Conservation (phyloP, 2,113 vertebrate species). For the Struthidea cinerea region DNA sequence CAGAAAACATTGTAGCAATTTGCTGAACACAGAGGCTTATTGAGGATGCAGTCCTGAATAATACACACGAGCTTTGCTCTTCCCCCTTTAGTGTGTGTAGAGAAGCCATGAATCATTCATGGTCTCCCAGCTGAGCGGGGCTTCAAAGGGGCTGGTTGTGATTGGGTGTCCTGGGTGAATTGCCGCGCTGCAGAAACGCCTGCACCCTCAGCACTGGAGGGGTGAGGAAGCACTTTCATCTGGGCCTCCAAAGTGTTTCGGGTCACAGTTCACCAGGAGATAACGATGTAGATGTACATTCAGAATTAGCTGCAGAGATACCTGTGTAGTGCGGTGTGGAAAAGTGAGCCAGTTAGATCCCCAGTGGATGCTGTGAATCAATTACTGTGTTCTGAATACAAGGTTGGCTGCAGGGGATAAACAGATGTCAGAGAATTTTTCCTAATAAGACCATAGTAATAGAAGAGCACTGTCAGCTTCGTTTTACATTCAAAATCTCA, state of each 20-base stretch:
- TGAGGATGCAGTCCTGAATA: conserved; percentile 82
- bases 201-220: conserved; percentile 80
- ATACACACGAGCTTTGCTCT: conserved; percentile 85
- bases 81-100: conserved; percentile 85
- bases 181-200: conserved; percentile 80
- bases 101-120: conserved; percentile 94
- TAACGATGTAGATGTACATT: conserved; percentile 83
- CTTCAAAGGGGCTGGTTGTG: conserved; percentile 91
- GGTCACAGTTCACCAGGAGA: conserved; percentile 86
- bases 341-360: conserved; percentile 82
- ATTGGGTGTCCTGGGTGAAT: conserved; percentile 90
- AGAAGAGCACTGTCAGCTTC: conserved; percentile 85
- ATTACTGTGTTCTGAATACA: conserved; percentile 93
- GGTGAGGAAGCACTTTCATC: conserved; percentile 84
- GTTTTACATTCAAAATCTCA: conserved; percentile 83
- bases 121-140: conserved; percentile 86
- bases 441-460: conserved; percentile 87
- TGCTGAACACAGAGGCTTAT: conserved; percentile 83
- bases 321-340: conserved; percentile 82
- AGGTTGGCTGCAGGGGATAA: conserved; percentile 88
- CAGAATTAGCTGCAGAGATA: conserved; percentile 83
- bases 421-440: conserved; percentile 89
- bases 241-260: conserved; percentile 81
- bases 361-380: conserved; percentile 89
- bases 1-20: conserved; percentile 82